phyloP scores from a whole-genome alignment of 2,113 vertebrate genomes.

The Ascaphus truei region DNA sequence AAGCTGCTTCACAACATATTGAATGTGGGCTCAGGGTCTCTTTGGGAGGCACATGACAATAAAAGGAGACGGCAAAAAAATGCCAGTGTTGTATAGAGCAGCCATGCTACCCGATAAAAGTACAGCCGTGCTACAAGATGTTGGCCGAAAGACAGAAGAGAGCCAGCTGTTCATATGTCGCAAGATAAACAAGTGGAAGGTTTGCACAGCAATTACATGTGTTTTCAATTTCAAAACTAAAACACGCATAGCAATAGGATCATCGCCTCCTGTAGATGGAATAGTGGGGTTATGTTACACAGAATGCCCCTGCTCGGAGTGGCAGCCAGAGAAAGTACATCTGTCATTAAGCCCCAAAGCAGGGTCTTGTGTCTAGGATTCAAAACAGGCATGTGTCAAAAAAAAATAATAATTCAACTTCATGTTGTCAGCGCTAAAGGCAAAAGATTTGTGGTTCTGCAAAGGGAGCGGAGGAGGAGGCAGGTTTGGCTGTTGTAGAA shows the following conservation, averaged over 20 bases:
- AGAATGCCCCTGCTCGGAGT: constrained; percentile 39
- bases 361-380: constrained; percentile 21
- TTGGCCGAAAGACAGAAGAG: no score
- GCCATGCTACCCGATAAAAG: no score
- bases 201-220: constrained; percentile 45
- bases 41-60: no score
- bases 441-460: constrained; percentile 25
- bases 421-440: constrained; percentile 25
- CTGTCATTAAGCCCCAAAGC: constrained; percentile 23
- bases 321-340: constrained; percentile 31
- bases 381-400: constrained; percentile 36
- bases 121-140: no score
- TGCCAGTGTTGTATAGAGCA: no score
- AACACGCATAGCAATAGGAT: constrained; percentile 30
- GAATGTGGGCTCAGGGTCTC: no score
- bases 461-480: constrained; percentile 18
- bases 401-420: constrained; percentile 22
- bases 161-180: constrained; percentile 39
- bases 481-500: no score
- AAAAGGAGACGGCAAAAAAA: no score
- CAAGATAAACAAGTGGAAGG: constrained; percentile 47
- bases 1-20: no score
- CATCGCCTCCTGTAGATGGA: constrained; percentile 38
- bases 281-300: constrained; percentile 33
- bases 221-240: constrained; percentile 40